Percentiles rank a stretch among this genome's conserved stretches.
Conservation (phyloP, 2,888 invertebrate species). For the Phragmatobia fuliginosa region DNA sequence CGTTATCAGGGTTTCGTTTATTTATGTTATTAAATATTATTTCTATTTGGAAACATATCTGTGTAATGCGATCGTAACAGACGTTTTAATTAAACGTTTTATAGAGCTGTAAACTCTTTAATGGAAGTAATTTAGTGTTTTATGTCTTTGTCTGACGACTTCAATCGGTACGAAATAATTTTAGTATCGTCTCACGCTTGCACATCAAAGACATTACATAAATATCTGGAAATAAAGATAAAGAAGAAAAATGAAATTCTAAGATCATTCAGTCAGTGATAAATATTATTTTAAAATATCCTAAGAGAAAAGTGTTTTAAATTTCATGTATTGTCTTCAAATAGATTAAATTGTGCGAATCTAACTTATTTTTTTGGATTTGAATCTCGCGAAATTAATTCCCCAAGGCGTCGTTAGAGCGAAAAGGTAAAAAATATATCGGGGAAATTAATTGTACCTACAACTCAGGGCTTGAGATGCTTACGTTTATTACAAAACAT, state of each 20-base stretch:
- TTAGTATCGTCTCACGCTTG: neutral
- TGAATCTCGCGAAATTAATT: neutral
- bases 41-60: conserved; percentile 9
- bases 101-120: conserved; percentile 21
- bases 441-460: neutral
- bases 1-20: neutral
- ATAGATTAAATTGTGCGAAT: neutral
- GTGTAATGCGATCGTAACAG: conserved; percentile 15
- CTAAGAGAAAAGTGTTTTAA: too few species aligned
- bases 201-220: neutral
- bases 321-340: neutral
- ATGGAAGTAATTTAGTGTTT: conserved; percentile 18
- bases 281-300: too few species aligned
- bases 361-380: neutral
- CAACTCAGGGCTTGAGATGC: neutral
- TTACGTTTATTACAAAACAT: neutral
- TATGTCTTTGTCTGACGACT: conserved; percentile 15
- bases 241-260: neutral
- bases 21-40: conserved; percentile 4
- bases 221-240: neutral
- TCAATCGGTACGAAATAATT: conserved; percentile 7
- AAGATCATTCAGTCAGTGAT: neutral
- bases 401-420: neutral
- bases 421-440: neutral
- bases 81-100: conserved; percentile 27